Evolutionary conservation across 2,888 invertebrate species (phyloP).

Genomic region (Hirtodrosophila duncani): DNA sequence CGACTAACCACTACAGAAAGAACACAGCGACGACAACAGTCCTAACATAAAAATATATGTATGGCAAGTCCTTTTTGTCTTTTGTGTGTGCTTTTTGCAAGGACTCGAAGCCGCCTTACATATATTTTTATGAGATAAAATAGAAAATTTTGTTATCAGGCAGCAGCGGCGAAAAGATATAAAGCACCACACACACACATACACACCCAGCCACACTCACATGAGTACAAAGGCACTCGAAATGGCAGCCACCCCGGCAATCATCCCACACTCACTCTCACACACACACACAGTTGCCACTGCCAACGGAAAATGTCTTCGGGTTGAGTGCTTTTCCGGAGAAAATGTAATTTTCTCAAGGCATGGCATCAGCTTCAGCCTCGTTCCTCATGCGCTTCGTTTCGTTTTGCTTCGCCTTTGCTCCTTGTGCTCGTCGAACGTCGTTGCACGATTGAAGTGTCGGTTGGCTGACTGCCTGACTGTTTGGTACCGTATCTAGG

Average conservation of each 20-base stretch:
- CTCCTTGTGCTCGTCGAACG: slow-evolving; percentile 51
- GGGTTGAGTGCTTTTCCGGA: slow-evolving; percentile 73
- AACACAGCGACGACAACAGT: too few species aligned
- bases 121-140: slow-evolving; percentile 73
- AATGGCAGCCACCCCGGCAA: slow-evolving; percentile 51
- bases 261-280: slow-evolving; percentile 8
- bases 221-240: slow-evolving; percentile 53
- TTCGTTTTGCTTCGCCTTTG: slow-evolving; percentile 12
- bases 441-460: slow-evolving; percentile 69
- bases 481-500: slow-evolving; percentile 56
- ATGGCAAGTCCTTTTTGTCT: slow-evolving; percentile 5
- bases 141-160: slow-evolving; percentile 74
- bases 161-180: slow-evolving; percentile 68
- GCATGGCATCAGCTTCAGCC: slow-evolving; percentile 47
- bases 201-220: slow-evolving; percentile 21
- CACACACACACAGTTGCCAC: slow-evolving; percentile 41
- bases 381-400: slow-evolving; percentile 28
- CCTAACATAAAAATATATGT: too few species aligned
- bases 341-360: slow-evolving; percentile 74
- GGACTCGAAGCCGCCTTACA: slow-evolving; percentile 27
- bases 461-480: slow-evolving; percentile 45
- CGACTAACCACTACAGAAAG: too few species aligned
- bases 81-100: too few species aligned
- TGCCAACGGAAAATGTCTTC: slow-evolving; percentile 68
- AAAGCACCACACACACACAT: slow-evolving; percentile 49